These are phyloP conservation scores for Galeruca laticollis DNA, from an alignment of 2,888 invertebrate genomes.

Conservation along the genomic window DNA sequence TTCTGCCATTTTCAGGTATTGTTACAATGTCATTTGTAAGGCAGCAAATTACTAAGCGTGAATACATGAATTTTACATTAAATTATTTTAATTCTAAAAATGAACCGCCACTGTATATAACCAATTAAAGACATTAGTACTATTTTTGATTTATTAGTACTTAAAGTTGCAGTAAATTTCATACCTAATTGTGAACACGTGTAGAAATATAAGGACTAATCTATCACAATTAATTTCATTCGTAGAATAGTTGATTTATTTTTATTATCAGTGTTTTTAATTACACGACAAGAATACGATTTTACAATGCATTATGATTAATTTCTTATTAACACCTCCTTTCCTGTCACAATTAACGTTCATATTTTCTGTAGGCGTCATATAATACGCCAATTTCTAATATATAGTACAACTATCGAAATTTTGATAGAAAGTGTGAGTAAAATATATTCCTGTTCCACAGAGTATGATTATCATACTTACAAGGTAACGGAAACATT, in stretches of 20 bases:
- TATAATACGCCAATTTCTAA: no score
- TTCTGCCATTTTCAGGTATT: no score
- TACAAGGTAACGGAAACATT: no score
- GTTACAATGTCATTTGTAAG: no score
- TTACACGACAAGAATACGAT: background rate
- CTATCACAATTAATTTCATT: background rate
- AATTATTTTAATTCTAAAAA: background rate
- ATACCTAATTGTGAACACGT: constrained; percentile 10
- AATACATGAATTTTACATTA: no score
- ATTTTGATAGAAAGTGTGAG: no score
- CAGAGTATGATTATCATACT: no score
- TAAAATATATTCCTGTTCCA: no score
- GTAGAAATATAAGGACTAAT: background rate
- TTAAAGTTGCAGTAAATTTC: constrained; percentile 13
- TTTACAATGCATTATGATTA: constrained; percentile 2
- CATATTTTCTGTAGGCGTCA: background rate
- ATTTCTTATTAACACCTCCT: background rate
- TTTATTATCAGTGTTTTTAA: background rate
- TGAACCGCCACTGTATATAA: constrained; percentile 3
- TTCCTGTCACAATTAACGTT: background rate
- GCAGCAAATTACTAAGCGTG: no score
- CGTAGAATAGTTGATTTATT: background rate
- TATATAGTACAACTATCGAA: no score
- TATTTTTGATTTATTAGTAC: constrained; percentile 23
- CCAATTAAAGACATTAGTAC: constrained; percentile 2